Base-by-base conservation (phyloP, 2,888 invertebrate species). In the Zonitis immaculata region DNA sequence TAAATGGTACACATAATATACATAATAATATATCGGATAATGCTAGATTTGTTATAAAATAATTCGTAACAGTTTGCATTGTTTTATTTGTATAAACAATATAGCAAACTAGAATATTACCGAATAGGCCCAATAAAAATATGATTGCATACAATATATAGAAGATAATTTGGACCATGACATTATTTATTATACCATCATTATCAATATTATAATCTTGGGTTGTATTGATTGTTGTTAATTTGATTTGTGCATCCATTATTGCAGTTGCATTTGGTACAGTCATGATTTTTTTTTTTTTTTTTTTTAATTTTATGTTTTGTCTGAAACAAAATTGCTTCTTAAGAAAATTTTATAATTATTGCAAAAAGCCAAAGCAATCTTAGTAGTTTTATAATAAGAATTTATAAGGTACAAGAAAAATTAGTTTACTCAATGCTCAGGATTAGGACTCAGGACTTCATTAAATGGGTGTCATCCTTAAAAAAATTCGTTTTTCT, bases 51-150 rank as follows among this genome's bases (percentile, higher is more conserved):
- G 94, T 92, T 71, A 98, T 98, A 77, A 98, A 98, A 47, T 95
- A 84, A 74, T 98, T 98, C 3, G 98, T 98, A 28, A 98, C 97
- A 0, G 96, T 95, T 73, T 96, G 96, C 97, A 98, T 97, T 25
- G 91, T 89, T 63, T 87, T 88, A 76, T 95, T 97, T 25, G 93
- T 82, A 27, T 90, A 82, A 4, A 99, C 96, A 12, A 98, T 95
- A 71, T 88, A 96, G 69, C 95, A 94, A 16, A 98, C 97, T 14
- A 98, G 78, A 0, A 88, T 82, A 75, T 96, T 96, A 0, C 96
- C 96, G 64, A 89, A 86, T 1, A 95, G 79, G 2, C 98, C 98
- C 39, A 95, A 79, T 0, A 91, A 82, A 73, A 97, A 98, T 60
- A 96, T 91, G 12, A 84, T 79, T 6, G 86, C 83, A 76, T 96